phyloP scores from a whole-genome alignment of 1,140 invertebrate genomes.

The Caenorhabditis inopinata region DNA sequence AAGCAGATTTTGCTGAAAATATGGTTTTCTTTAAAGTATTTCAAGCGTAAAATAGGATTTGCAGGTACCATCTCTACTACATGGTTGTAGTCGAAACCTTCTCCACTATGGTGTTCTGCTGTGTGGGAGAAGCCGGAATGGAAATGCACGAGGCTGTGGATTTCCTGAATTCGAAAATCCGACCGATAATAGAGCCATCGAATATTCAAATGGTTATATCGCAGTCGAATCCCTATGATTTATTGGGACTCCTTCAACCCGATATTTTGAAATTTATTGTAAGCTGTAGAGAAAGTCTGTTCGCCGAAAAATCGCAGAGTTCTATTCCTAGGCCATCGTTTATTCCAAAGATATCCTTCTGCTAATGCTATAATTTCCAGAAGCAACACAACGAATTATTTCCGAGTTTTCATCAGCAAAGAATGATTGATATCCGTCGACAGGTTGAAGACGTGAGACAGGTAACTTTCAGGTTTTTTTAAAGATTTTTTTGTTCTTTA shows the following conservation, averaged over 20 bases:
- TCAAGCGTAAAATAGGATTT: too few species aligned
- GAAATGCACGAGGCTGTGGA: neutral
- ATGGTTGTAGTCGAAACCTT: conserved; percentile 8
- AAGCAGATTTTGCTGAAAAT: too few species aligned
- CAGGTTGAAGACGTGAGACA: neutral
- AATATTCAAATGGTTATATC: conserved; percentile 14
- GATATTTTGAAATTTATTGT: conserved; percentile 29
- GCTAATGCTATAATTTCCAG: neutral
- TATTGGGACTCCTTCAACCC: neutral
- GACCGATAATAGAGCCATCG: neutral
- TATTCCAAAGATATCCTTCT: neutral
- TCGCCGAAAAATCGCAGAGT: neutral
- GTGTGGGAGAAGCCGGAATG: conserved; percentile 6
- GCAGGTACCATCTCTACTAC: neutral
- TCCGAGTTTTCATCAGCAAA: neutral
- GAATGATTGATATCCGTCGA: conserved; percentile 19
- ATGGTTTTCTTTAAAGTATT: too few species aligned
- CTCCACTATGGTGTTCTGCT: neutral
- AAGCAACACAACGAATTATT: conserved; percentile 13
- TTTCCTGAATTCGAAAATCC: neutral
- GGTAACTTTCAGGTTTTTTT: neutral
- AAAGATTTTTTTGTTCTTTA: neutral
- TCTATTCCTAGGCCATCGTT: neutral
- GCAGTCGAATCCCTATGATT: neutral
- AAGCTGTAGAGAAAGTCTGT: neutral